Base-by-base conservation (phyloP, 2,888 invertebrate genomes). In the Pherbina coryleti region DNA sequence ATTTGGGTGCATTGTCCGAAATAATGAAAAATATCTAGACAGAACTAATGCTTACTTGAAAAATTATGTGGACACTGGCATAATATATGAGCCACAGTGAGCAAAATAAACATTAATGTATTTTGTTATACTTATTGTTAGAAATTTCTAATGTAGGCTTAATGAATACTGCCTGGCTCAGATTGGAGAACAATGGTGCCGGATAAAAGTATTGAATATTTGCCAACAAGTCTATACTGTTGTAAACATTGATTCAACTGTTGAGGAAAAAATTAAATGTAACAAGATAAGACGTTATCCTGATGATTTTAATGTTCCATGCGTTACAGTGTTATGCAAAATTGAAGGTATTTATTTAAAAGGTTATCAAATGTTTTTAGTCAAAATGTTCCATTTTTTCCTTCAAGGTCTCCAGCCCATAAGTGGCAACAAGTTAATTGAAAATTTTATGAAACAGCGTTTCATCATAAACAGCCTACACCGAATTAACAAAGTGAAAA, bases 91-190 rank as follows among this genome's bases (percentile, higher is more conserved):
- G 55, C 84, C 85, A 14, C 81, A 82, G 84, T 84, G 77, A 78
- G 77, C 60, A n/a, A n/a, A 28, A 49, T 11, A 55, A 25, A 34
- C 49, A 14, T 49, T 4, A 70, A 62, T 75, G 7, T 25, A 14
- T 37, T 37, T 75, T 60, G 22, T 53, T 34, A 62, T 37, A 19
- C n/a, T 22, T 31, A 1, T 49, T 75, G 0, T 62, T 2, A 19
- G 5, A 34, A 11, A 3, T 70, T n/a, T 37, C 37, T 11, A 22
- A 37, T 66, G 1, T 51, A 84, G 84, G 60, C 34, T 79, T 19
- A 75, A 83, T 14, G 85, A 85, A 79, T 85, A 83, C 51, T 84
- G 84, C 67, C 69, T 85, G 69, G 85, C 84, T 5, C 81, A 79
- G 11, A 84, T 62, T 64, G 80, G 84, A 67, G 78, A 79, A 11